Evolutionary conservation across 2,797 vertebrate species (phyloP).

Genomic region (Takifugu ocellatus): DNA sequence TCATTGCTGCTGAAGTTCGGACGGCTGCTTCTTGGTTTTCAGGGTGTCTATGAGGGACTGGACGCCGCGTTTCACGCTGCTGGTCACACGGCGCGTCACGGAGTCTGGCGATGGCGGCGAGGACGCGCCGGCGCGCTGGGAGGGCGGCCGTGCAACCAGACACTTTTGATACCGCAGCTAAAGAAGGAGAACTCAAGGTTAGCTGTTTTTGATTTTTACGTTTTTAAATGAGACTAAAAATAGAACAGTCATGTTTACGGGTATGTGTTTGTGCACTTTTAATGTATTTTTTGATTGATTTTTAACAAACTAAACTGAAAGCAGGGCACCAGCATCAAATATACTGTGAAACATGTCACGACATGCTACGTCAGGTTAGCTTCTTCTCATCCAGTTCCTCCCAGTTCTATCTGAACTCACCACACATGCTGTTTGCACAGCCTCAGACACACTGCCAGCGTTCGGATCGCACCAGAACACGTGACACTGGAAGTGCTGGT

Average conservation of each 20-base stretch:
- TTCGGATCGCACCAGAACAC: slow-evolving; percentile 97
- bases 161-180: slow-evolving; percentile 99
- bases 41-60: slow-evolving; percentile 99
- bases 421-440: slow-evolving; percentile 96
- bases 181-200: no score
- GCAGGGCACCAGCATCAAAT: no score
- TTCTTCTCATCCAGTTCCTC: no score
- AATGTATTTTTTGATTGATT: no score
- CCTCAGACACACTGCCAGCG: slow-evolving; percentile 90
- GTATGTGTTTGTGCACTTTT: no score
- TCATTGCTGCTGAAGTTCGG: slow-evolving; percentile 84
- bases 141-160: slow-evolving; percentile 92
- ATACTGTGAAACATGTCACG: no score
- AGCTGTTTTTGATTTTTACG: no score
- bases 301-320: no score
- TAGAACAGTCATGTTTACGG: no score
- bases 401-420: slow-evolving; percentile 68
- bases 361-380: no score
- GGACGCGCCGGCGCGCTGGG: slow-evolving; percentile 85
- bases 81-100: slow-evolving; percentile 91
- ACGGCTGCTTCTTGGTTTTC: slow-evolving; percentile 93
- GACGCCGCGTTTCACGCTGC: slow-evolving; percentile 93
- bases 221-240: no score
- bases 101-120: slow-evolving; percentile 85
- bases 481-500: slow-evolving; percentile 94